phyloP scores from a whole-genome alignment of 2,888 invertebrate genomes.

The Pegoplata infirma region DNA sequence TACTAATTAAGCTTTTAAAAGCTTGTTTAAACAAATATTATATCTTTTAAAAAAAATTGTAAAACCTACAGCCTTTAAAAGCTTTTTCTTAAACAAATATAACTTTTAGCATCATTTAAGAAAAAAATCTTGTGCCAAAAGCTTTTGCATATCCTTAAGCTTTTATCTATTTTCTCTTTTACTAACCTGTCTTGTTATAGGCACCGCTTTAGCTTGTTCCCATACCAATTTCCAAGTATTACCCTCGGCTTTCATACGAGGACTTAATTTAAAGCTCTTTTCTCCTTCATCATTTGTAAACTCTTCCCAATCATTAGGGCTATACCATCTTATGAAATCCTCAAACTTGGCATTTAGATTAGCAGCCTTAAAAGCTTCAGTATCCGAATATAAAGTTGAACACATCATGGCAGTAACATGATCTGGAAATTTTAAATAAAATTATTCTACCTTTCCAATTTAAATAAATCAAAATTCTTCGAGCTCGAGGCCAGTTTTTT shows the following conservation, averaged over 20 bases:
- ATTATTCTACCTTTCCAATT: no score
- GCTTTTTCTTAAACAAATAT: no score
- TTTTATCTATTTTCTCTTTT: not conserved
- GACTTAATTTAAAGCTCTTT: conserved; percentile 82
- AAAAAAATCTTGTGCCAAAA: no score
- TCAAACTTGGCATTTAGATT: conserved; percentile 94
- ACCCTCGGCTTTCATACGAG: conserved; percentile 92
- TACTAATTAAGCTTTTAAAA: no score
- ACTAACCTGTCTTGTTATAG: conserved; percentile 87
- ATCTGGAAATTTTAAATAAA: no score
- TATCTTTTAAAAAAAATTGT: no score
- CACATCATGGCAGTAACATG: conserved; percentile 93
- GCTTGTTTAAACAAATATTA: no score
- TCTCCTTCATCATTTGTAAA: conserved; percentile 72
- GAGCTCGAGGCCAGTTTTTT: no score
- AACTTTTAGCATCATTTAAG: no score
- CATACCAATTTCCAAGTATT: conserved; percentile 97
- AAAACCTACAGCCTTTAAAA: no score
- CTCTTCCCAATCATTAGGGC: conserved; percentile 95
- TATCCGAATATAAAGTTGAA: conserved; percentile 95
- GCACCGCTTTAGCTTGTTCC: conserved; percentile 92
- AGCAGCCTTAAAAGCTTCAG: conserved; percentile 99
- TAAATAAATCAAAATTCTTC: no score
- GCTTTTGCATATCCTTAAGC: no score
- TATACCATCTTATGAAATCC: conserved; percentile 99